These are phyloP conservation scores for Sipunculus nudus DNA, from an alignment of 2,888 invertebrate genomes.

Conservation along the genomic window DNA sequence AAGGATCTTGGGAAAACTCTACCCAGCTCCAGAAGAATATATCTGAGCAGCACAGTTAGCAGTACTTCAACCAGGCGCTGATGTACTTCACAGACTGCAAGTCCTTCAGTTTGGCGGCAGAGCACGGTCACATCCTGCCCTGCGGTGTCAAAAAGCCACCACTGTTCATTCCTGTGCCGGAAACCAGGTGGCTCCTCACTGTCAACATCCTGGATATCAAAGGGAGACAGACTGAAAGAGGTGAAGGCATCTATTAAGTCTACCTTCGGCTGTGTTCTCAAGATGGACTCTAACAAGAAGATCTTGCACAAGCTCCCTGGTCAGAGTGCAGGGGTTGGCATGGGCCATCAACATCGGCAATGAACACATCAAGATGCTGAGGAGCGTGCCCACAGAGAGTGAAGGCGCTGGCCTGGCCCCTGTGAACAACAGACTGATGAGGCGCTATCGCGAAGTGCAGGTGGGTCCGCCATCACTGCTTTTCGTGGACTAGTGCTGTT, in stretches of 20 bases:
- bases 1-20: neutral
- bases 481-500: conserved; percentile 49
- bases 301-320: conserved; percentile 38
- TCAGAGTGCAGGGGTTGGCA: conserved; percentile 22
- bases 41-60: neutral
- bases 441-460: conserved; percentile 31
- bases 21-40: neutral
- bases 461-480: conserved; percentile 37
- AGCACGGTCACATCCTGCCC: conserved; percentile 4
- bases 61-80: no score
- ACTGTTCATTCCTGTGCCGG: conserved; percentile 19
- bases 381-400: conserved; percentile 35
- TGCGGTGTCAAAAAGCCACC: conserved; percentile 27
- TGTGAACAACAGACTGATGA: conserved; percentile 36
- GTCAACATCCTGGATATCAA: conserved; percentile 38
- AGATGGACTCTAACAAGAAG: conserved; percentile 44
- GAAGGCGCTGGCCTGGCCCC: conserved; percentile 36
- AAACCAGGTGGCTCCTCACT: conserved; percentile 37
- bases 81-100: no score
- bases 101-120: no score
- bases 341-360: conserved; percentile 46
- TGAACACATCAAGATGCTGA: conserved; percentile 40
- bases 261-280: conserved; percentile 38
- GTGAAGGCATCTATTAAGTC: conserved; percentile 42
- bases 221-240: conserved; percentile 30